Evolutionary conservation across 2,888 invertebrate genomes (phyloP), one percentile per base, ranked within the genome.

Genomic region (Plagiodera versicolora): DNA sequence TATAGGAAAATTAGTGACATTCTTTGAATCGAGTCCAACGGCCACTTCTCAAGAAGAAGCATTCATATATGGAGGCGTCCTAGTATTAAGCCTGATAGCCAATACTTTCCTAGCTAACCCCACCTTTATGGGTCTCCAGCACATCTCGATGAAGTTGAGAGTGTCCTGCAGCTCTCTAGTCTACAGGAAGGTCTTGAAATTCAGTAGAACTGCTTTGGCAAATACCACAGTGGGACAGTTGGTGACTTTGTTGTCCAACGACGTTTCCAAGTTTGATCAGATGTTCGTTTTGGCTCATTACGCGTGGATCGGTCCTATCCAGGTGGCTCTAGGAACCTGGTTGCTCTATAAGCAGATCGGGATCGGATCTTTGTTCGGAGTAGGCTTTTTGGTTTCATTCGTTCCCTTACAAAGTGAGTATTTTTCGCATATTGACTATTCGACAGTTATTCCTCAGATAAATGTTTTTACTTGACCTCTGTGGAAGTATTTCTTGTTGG

Each of bases 271-370:
- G 68, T 95, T 98, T 79, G 98, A 98, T 77, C 87, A 94, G 75
- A 92, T 92, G 10, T 86, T 94, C 56, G 87, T 94, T 67, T 92
- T 96, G 77, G 81, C 95, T 5, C 96, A 97, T 81, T 96, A 93
- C 77, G 83, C 95, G 81, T 89, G 80, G 89, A 87, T 80, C 74
- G 87, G 81, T 80, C 89, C 89, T 0, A 74, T 88, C n/a, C 84
- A 88, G 73, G 82, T 86, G 1, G 72, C 83, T 0, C 81, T 86
- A 30, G 85, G 86, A 9, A 82, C 85, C 17, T 82, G 80, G 63
- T 82, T 89, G 56, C 75, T 87, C 24, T 83, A 81, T 71, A 66
- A 72, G 55, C 78, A 80, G 64, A 81, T 83, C 61, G 81, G 81
- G 11, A 68, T 75, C 6, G 76, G 81, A 2, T 79, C 82, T 0